These are phyloP conservation scores for Orycteropus afer DNA, from an alignment of 2,113 vertebrate genomes.

Conservation along the genomic window DNA sequence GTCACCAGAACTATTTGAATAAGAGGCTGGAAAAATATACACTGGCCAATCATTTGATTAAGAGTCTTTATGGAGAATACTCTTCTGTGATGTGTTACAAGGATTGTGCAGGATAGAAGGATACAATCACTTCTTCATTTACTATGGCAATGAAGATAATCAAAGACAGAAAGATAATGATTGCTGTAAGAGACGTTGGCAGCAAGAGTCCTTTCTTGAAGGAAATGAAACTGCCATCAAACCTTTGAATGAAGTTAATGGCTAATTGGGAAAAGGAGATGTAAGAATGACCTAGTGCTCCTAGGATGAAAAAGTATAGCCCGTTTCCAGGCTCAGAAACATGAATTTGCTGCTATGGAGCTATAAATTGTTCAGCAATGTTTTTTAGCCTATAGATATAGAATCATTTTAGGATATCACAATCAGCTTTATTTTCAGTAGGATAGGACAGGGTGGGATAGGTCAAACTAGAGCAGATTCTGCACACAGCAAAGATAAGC, in stretches of 20 bases:
- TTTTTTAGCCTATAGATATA: not conserved
- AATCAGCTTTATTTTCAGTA: not conserved
- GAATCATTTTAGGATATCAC: not conserved
- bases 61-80: not conserved
- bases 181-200: not conserved
- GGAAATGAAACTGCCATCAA: not conserved
- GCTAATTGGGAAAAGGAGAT: not conserved
- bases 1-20: not conserved
- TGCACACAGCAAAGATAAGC: not conserved
- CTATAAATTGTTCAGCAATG: not conserved
- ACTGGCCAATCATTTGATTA: not conserved
- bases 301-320: not conserved
- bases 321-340: not conserved
- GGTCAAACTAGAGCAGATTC: not conserved
- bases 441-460: not conserved
- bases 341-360: not conserved
- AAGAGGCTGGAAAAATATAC: not conserved
- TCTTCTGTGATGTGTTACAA: not conserved
- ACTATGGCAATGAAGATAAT: not conserved
- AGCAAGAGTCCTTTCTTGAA: not conserved
- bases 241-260: not conserved
- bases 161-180: not conserved
- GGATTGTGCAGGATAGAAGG: not conserved
- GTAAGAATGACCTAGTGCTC: not conserved
- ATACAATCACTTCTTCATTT: not conserved